phyloP scores from a whole-genome alignment of 2,888 invertebrate genomes.

The Lasiommata megera region DNA sequence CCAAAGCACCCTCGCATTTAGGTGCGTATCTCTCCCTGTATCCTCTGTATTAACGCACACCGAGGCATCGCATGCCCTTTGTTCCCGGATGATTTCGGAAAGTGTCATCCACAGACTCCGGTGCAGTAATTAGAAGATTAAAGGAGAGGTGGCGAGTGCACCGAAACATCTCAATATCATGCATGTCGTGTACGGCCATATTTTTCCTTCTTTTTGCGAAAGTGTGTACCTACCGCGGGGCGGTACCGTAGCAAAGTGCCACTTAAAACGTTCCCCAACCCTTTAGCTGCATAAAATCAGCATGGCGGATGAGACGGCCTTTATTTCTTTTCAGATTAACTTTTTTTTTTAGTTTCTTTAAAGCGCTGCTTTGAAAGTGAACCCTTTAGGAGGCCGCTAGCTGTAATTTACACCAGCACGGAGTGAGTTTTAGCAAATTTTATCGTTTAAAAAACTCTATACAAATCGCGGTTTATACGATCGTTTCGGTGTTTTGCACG shows the following conservation, averaged over 20 bases:
- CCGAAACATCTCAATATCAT: conserved; percentile 39
- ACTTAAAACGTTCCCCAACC: conserved; percentile 72
- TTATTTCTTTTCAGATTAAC: conserved; percentile 53
- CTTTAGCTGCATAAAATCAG: conserved; percentile 66
- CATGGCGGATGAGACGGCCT: conserved; percentile 68
- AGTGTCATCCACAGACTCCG: conserved; percentile 37
- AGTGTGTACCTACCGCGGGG: conserved; percentile 54
- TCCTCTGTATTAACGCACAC: neutral
- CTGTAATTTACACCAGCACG: conserved; percentile 71
- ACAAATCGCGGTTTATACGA: conserved; percentile 38
- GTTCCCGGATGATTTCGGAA: conserved; percentile 29
- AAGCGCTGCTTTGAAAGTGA: conserved; percentile 66
- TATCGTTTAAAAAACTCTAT: conserved; percentile 41
- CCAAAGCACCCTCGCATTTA: conserved; percentile 1
- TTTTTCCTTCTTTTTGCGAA: conserved; percentile 53
- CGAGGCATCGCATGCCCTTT: conserved; percentile 21
- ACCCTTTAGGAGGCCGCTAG: conserved; percentile 60
- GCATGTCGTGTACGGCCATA: conserved; percentile 52
- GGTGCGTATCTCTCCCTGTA: neutral
- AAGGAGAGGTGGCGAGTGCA: conserved; percentile 45
- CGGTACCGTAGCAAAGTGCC: conserved; percentile 67
- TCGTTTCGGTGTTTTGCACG: conserved; percentile 36
- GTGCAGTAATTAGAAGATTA: conserved; percentile 67
- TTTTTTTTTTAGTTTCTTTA: conserved; percentile 56
- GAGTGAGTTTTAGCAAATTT: conserved; percentile 49